These are phyloP conservation scores for Mus minutoides DNA, from an alignment of 2,797 vertebrate species.

Conservation along the genomic window DNA sequence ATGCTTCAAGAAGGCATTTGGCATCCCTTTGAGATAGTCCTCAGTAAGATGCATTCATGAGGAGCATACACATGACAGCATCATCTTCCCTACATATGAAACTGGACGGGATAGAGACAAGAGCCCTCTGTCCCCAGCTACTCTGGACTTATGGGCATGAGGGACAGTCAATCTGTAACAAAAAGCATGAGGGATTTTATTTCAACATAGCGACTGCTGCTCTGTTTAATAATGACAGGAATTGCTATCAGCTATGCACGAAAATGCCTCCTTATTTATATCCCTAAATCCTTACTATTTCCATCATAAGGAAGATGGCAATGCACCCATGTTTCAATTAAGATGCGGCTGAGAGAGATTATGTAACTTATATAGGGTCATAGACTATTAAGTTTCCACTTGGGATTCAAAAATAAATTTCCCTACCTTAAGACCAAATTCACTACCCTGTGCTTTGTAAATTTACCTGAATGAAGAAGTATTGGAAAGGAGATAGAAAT, in stretches of 20 bases:
- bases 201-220: background rate
- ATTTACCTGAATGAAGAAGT: background rate
- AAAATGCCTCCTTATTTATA: background rate
- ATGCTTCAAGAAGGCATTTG: background rate
- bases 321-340: background rate
- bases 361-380: background rate
- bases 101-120: background rate
- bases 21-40: background rate
- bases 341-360: background rate
- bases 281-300: background rate
- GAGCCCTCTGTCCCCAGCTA: too few relatives aligned
- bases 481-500: background rate
- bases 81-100: background rate
- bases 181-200: conserved; percentile 4
- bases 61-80: background rate
- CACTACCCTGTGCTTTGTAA: background rate
- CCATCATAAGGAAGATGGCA: background rate
- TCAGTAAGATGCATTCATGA: background rate
- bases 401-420: background rate
- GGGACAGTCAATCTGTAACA: background rate
- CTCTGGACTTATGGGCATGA: background rate
- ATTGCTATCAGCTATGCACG: background rate
- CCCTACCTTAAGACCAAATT: background rate
- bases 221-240: background rate
- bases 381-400: background rate